Evolutionary conservation across 2,888 invertebrate genomes (phyloP).

Genomic region (Aspidiotus destructor): DNA sequence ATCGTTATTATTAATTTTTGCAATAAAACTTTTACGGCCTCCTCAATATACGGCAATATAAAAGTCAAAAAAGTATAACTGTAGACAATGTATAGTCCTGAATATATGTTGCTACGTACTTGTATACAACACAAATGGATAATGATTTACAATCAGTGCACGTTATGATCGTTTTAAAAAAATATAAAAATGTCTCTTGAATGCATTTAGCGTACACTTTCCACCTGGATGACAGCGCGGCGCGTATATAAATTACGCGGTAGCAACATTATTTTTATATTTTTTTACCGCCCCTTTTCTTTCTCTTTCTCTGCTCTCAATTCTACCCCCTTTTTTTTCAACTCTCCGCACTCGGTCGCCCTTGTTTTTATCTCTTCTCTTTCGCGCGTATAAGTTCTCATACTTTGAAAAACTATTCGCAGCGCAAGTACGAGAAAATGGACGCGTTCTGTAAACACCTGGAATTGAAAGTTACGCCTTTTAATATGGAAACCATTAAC

Average conservation of each 20-base stretch:
- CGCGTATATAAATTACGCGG: slow-evolving; percentile 18
- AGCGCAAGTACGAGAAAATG: slow-evolving; percentile 10
- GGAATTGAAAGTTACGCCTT: slow-evolving; percentile 31
- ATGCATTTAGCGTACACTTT: slow-evolving; percentile 12
- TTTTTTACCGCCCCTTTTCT: slow-evolving; percentile 8
- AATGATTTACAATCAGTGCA: slow-evolving; percentile 6
- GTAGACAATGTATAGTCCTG: too few relatives aligned
- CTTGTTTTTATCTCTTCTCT: background rate
- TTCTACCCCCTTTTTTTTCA: background rate
- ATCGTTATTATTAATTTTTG: too few relatives aligned
- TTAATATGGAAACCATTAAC: slow-evolving; percentile 32
- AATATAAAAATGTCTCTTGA: slow-evolving; percentile 11
- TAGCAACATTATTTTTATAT: too few relatives aligned
- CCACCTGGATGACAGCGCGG: slow-evolving; percentile 18
- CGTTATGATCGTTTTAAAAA: slow-evolving; percentile 6
- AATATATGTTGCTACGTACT: background rate
- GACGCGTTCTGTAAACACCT: slow-evolving; percentile 27
- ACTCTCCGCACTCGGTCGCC: background rate
- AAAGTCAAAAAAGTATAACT: too few relatives aligned
- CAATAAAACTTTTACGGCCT: too few relatives aligned
- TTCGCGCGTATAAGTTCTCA: slow-evolving; percentile 14
- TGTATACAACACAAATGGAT: background rate
- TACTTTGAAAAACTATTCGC: background rate
- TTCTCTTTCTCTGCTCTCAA: background rate
- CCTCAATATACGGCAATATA: too few relatives aligned